Evolutionary conservation across 2,797 vertebrate genomes (phyloP), one percentile per base, ranked within the genome.

Genomic region (Tangara arthus): DNA sequence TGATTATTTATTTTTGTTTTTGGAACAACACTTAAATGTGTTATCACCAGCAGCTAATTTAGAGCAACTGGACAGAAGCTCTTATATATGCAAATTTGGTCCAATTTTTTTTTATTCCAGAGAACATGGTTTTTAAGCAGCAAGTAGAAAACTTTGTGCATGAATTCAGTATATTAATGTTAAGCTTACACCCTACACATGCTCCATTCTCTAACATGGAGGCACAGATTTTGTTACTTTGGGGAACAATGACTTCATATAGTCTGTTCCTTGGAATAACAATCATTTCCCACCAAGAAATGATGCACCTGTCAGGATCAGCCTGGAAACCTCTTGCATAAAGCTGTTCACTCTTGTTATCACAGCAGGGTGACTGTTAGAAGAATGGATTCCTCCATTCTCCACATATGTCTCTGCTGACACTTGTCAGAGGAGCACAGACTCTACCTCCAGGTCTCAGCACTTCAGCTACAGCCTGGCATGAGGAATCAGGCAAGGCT

Each of bases 271-370:
- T 57, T 57, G 53, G 82, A 94, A 61, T 44, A 78, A 75, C 65
- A 81, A 81, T 65, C 69, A 89, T 81, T 75, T 90, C 69, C 61
- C 44, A 71, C 34, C 80, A 95, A 50, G 82, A 88, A 91, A 85
- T 82, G 90, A 93, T 69, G 77, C 72, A 90, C 73, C 73, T 96
- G 96, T 93, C 95, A 96, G 61, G 77, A 93, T 73, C 52, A 91
- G 92, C 60, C 72, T 60, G 82, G 76, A 93, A 96, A 90, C n/a
- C 92, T 79, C 92, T 64, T 73, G 86, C 82, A 92, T 35, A 88
- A 96, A 88, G 69, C 95, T 92, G 93, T 83, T 94, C 86, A n/a
- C 69, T 92, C 90, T 88, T 94, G 90, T 94, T 86, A 78, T 83
- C 96, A 64, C 96, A 95, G 95, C 93, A 75, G 95, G 96, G 90